Base-by-base conservation (phyloP, 64 coral and sea anemone species). In the Pocillopora damicornis region DNA sequence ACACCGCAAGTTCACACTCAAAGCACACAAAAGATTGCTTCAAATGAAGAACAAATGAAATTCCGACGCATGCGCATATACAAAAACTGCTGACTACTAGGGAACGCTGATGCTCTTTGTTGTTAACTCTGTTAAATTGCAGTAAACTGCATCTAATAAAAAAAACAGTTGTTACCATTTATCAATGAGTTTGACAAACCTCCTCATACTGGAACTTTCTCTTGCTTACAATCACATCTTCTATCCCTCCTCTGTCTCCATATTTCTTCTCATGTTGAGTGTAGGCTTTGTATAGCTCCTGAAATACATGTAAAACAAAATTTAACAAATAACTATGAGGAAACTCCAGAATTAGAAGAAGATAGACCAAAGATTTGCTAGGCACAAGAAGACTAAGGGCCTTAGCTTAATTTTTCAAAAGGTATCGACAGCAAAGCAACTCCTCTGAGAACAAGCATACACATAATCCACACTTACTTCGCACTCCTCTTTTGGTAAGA, bases 241-340 rank as follows among this genome's bases (percentile, higher is more conserved):
- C 97, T 79, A 99, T 99, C 15, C 97, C 97, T 17, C 97, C 97
- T 63, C 90, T 92, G 84, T 99, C 97, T 9, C 97, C 97, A 86
- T 95, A 99, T 86, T 92, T 94, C 73, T 99, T 99, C 87, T 99
- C 97, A 77, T 99, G 97, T 84, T 99, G 97, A 22, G 97, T 99
- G 80, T 95, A 99, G 65, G 87, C 86, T 65, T 99, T 99, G 84
- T 90, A 99, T 22, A 99, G 76, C 34, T 99, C 97, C 97, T 98
- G 79, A 11, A 9, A 57, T 74, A 22, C 1, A 22, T 17, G 20
- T 20, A 51, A 51, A 0, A 51, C 0, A 2, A 4, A 51, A 51
- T 51, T 7, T 51, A 51, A 51, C 3, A 7, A 7, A 51, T 51
- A 51, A 4, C 0, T 4, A 51, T 1, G 0, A 51, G 42, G 42